Percentiles rank a stretch among this genome's conserved stretches.
phyloP scores from a whole-genome alignment of 2,888 invertebrate genomes.

The Phytoseiulus persimilis region DNA sequence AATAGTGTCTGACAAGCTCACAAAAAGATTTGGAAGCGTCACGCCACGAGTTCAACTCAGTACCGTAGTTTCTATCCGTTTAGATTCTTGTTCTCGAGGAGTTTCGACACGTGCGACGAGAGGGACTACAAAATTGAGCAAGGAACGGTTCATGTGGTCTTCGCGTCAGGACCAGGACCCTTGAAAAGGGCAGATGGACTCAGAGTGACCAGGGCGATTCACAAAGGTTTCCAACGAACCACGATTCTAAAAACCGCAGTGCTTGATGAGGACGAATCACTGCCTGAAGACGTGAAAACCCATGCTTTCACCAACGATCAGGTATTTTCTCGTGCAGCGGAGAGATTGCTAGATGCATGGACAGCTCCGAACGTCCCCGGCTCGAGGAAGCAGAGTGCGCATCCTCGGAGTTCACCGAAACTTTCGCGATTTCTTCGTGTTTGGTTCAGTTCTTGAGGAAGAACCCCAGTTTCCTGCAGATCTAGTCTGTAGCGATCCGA shows the following conservation, averaged over 20 bases:
- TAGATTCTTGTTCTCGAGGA: slow-evolving; percentile 65
- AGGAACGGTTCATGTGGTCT: slow-evolving; percentile 77
- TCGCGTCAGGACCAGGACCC: slow-evolving; percentile 70
- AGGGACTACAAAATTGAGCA: slow-evolving; percentile 70
- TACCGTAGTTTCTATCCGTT: slow-evolving; percentile 53
- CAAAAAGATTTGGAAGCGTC: too few species aligned
- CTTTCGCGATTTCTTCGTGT: too few species aligned
- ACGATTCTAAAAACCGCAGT: slow-evolving; percentile 59
- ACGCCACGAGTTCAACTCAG: slow-evolving; percentile 14
- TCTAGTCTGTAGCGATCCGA: too few species aligned
- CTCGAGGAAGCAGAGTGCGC: too few species aligned
- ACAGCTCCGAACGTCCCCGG: too few species aligned
- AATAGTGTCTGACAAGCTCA: too few species aligned
- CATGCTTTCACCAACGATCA: slow-evolving; percentile 44
- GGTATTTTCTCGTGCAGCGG: slow-evolving; percentile 45
- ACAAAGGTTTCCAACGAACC: slow-evolving; percentile 66
- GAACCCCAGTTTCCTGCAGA: too few species aligned
- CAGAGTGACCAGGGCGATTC: slow-evolving; percentile 54
- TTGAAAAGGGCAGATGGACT: slow-evolving; percentile 62
- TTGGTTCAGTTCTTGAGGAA: too few species aligned
- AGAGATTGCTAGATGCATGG: too few species aligned
- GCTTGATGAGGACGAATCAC: slow-evolving; percentile 46
- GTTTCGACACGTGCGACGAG: slow-evolving; percentile 73
- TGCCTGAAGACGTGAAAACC: slow-evolving; percentile 44
- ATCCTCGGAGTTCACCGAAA: neutral